Conservation (phyloP, 2,888 invertebrate genomes). For the Cacoxenus indagator region DNA sequence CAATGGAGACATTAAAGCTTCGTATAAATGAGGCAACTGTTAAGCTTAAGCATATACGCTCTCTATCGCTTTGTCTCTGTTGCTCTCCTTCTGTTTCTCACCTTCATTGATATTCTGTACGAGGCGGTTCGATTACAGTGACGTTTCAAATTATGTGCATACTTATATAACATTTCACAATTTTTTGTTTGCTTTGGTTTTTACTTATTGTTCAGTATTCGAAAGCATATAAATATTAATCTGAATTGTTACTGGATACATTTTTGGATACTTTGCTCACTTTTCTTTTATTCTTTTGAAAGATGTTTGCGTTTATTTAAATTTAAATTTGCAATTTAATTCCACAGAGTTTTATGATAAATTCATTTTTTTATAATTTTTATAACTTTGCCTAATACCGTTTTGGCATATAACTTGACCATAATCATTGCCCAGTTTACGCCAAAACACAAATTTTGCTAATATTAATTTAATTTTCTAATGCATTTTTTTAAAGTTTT, state of each 20-base stretch:
- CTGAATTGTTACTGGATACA: no score
- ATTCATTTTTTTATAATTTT: neutral
- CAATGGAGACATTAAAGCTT: no score
- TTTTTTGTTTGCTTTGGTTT: no score
- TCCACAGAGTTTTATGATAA: neutral
- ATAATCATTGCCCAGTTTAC: neutral
- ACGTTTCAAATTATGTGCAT: no score
- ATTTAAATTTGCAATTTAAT: neutral
- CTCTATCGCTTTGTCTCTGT: neutral
- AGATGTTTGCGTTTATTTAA: neutral
- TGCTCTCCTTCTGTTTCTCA: neutral
- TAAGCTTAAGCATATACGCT: no score
- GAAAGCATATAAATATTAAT: no score
- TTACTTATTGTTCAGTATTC: no score
- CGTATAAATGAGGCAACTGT: no score
- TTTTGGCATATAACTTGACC: neutral
- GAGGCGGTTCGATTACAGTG: no score
- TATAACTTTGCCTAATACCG: neutral
- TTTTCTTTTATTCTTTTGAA: neutral
- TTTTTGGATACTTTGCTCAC: no score
- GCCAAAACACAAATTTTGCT: neutral
- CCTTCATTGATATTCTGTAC: neutral
- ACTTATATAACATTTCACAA: no score
- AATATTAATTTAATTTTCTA: neutral
- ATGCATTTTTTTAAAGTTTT: neutral